Percentiles rank a stretch among this genome's conserved stretches.
These are phyloP conservation scores for Bombus sylvicola DNA, from an alignment of 1,140 invertebrate genomes.

Conservation along the genomic window DNA sequence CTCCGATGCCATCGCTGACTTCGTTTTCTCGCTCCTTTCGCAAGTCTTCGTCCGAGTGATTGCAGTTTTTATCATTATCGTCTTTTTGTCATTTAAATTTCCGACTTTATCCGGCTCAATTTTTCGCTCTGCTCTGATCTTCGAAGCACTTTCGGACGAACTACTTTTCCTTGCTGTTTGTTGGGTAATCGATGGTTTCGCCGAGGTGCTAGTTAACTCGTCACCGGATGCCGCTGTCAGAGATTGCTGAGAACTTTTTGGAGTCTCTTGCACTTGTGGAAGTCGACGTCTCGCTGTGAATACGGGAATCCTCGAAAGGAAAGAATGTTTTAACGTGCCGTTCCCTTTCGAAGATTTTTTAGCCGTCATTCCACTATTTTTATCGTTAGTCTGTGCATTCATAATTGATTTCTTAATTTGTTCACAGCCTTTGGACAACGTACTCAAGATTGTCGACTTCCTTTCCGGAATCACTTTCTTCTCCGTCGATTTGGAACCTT, in stretches of 20 bases:
- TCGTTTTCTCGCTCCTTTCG: not conserved
- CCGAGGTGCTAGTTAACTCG: not conserved
- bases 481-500: not conserved
- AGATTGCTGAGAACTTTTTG: not conserved
- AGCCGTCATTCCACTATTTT: not conserved
- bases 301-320: slow-evolving; percentile 75
- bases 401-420: slow-evolving; percentile 33
- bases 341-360: not conserved
- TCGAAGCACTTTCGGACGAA: not conserved
- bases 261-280: not conserved
- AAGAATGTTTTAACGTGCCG: slow-evolving; percentile 37
- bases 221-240: not conserved
- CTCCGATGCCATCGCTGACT: no score
- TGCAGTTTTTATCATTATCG: not conserved
- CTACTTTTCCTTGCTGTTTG: not conserved
- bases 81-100: not conserved
- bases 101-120: not conserved
- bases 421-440: slow-evolving; percentile 38
- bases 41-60: not conserved
- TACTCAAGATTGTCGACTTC: slow-evolving; percentile 35
- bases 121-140: not conserved
- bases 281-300: slow-evolving; percentile 56
- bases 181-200: not conserved
- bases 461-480: not conserved
- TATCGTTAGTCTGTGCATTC: not conserved